These are phyloP conservation scores for Linnaemya tessellans DNA, from an alignment of 2,888 invertebrate species.

Conservation along the genomic window DNA sequence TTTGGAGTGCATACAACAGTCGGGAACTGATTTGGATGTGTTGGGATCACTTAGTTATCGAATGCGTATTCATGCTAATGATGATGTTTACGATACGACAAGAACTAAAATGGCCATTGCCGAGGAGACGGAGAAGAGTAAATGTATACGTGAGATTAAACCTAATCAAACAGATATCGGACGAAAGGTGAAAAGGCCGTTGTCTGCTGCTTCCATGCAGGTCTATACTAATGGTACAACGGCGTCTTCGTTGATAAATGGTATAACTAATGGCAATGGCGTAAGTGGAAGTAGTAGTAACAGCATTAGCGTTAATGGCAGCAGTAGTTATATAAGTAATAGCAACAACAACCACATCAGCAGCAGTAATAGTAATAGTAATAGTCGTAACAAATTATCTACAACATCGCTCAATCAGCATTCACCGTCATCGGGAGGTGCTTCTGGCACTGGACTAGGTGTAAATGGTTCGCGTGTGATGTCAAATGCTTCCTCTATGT, in stretches of 20 bases:
- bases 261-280: constrained; percentile 66
- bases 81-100: constrained; percentile 97
- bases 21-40: constrained; percentile 88
- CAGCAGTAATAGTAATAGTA: constrained; percentile 80
- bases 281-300: constrained; percentile 56
- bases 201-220: constrained; percentile 73
- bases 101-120: constrained; percentile 95
- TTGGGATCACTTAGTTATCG: constrained; percentile 94
- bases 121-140: constrained; percentile 96
- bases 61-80: constrained; percentile 96
- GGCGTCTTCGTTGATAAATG: constrained; percentile 74
- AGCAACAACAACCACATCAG: constrained; percentile 74
- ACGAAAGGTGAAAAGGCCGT: constrained; percentile 90
- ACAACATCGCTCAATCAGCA: constrained; percentile 74
- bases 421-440: constrained; percentile 78
- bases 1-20: constrained; percentile 94
- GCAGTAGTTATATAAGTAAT: constrained; percentile 79
- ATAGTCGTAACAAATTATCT: constrained; percentile 81
- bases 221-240: constrained; percentile 73
- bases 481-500: constrained; percentile 63
- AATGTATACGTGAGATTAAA: constrained; percentile 97
- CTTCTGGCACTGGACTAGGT: constrained; percentile 41
- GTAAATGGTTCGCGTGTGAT: constrained; percentile 51
- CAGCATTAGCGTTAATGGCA: constrained; percentile 74
- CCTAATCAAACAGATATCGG: constrained; percentile 95